phyloP scores from a whole-genome alignment of 2,797 vertebrate genomes.

The Clarias platycephalus region DNA sequence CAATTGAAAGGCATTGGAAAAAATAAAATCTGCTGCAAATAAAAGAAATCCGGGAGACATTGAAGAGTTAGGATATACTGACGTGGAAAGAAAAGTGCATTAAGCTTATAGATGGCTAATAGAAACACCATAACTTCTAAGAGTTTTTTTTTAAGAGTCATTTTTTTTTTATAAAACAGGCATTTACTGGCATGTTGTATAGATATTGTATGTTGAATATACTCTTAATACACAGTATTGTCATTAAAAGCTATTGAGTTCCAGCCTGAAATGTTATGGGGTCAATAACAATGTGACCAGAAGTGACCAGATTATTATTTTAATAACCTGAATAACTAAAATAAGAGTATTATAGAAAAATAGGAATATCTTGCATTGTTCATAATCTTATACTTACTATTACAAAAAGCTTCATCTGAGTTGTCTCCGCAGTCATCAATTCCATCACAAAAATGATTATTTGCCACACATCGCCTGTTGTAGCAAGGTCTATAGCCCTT shows the following conservation, averaged over 20 bases:
- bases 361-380: neutral
- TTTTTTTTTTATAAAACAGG: neutral
- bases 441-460: conserved; percentile 85
- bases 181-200: neutral
- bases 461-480: conserved; percentile 87
- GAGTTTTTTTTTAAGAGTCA: no score
- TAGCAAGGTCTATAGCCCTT: conserved; percentile 87
- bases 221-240: neutral
- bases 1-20: conserved; percentile 9
- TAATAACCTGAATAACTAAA: neutral
- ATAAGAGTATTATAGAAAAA: neutral
- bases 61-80: conserved; percentile 5
- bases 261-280: neutral
- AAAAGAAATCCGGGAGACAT: conserved; percentile 2
- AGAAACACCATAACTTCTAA: neutral
- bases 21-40: conserved; percentile 7
- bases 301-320: no score
- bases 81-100: neutral
- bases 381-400: conserved; percentile 77
- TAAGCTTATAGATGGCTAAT: neutral
- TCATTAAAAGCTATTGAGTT: neutral
- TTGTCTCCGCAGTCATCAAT: conserved; percentile 91
- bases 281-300: neutral
- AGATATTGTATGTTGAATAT: neutral
- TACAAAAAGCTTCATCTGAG: conserved; percentile 92